Percentiles rank a stretch among this genome's conserved stretches.
These are phyloP conservation scores for Galerucella nymphaeae DNA, from an alignment of 2,888 invertebrate genomes.

Conservation along the genomic window DNA sequence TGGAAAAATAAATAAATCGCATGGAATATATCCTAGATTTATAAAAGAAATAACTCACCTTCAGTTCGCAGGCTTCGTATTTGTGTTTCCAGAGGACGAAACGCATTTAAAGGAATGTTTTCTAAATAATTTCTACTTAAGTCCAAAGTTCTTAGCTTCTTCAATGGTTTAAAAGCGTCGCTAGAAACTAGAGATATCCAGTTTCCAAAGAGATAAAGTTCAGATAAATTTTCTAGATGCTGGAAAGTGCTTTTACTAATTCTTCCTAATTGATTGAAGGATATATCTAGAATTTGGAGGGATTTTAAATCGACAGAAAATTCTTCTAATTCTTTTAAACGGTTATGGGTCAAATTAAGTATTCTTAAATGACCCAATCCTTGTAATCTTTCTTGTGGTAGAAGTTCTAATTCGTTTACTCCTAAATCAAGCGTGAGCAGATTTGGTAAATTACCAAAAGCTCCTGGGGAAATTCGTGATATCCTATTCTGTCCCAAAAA, in stretches of 20 bases:
- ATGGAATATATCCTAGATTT: slow-evolving; percentile 12
- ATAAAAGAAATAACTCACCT: slow-evolving; percentile 70
- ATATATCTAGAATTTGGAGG: slow-evolving; percentile 83
- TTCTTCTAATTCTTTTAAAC: slow-evolving; percentile 82
- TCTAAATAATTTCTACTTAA: slow-evolving; percentile 86
- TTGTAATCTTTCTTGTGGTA: slow-evolving; percentile 86
- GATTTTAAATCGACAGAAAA: slow-evolving; percentile 82
- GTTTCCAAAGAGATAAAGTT: slow-evolving; percentile 84
- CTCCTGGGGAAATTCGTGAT: slow-evolving; percentile 84
- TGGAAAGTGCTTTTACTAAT: slow-evolving; percentile 82
- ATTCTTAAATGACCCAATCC: slow-evolving; percentile 79
- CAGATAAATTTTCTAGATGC: slow-evolving; percentile 79
- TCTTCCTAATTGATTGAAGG: slow-evolving; percentile 83
- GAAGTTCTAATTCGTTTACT: slow-evolving; percentile 82
- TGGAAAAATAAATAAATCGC: slow-evolving; percentile 60
- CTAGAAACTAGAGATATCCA: slow-evolving; percentile 82
- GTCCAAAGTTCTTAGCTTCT: slow-evolving; percentile 81
- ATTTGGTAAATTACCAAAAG: slow-evolving; percentile 81
- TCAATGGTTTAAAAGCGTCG: slow-evolving; percentile 81
- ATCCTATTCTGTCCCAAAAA: slow-evolving; percentile 80
- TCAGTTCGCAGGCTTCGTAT: slow-evolving; percentile 81
- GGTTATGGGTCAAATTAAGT: slow-evolving; percentile 87
- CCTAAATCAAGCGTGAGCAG: slow-evolving; percentile 84
- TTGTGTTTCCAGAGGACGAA: slow-evolving; percentile 84
- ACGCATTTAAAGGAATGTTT: slow-evolving; percentile 80